Evolutionary conservation across 1,140 invertebrate species (phyloP).

Genomic region (Nebria ingens): DNA sequence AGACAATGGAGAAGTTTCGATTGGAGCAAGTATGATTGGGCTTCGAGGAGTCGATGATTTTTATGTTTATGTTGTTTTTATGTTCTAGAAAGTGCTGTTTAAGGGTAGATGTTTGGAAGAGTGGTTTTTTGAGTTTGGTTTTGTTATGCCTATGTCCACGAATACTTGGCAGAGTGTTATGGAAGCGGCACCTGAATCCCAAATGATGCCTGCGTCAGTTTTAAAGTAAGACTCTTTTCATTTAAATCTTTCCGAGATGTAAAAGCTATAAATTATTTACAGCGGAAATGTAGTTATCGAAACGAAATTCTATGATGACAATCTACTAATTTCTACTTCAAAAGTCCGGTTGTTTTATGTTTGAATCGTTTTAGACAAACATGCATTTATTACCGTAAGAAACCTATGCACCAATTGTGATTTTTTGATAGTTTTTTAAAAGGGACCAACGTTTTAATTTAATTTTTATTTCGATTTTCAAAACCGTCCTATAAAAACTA

Average conservation of each 20-base stretch:
- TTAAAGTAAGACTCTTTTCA: conserved; percentile 68
- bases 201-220: conserved; percentile 99
- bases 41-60: neutral
- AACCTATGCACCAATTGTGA: neutral
- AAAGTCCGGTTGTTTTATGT: conserved; percentile 93
- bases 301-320: conserved; percentile 96
- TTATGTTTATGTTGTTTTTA: conserved; percentile 18
- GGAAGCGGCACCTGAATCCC: conserved; percentile 95
- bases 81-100: conserved; percentile 56
- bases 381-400: neutral
- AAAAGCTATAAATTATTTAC: too few relatives aligned
- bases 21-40: conserved; percentile 84
- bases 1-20: conserved; percentile 93
- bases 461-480: neutral
- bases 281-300: conserved; percentile 98
- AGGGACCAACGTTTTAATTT: neutral
- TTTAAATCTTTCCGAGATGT: too few relatives aligned
- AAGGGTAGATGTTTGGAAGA: conserved; percentile 82
- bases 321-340: conserved; percentile 89
- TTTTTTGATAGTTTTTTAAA: neutral
- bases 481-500: neutral
- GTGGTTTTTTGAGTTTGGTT: conserved; percentile 99
- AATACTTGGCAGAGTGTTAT: conserved; percentile 99
- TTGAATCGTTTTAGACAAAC: conserved; percentile 31
- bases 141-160: conserved; percentile 96